phyloP scores from a whole-genome alignment of 2,888 invertebrate genomes.

The Nymphalis c-album region DNA sequence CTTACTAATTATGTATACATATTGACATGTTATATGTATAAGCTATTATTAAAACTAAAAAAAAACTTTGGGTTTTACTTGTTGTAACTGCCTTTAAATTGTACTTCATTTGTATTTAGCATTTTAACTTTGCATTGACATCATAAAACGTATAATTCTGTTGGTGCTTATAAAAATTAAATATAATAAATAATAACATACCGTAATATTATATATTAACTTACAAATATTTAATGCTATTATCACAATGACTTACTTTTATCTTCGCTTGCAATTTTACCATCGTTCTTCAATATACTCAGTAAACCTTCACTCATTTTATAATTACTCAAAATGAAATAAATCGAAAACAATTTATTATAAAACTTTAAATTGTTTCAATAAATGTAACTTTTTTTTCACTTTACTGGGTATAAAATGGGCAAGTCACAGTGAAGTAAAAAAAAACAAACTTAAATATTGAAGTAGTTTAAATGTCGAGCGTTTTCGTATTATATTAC shows the following conservation, averaged over 20 bases:
- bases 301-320: constrained; percentile 71
- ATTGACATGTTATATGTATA: no score
- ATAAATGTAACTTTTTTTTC: background rate
- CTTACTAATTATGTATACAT: no score
- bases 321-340: constrained; percentile 30
- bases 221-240: background rate
- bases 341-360: background rate
- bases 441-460: constrained; percentile 3
- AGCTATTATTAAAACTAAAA: no score
- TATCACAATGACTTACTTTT: constrained; percentile 57
- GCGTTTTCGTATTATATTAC: constrained; percentile 50
- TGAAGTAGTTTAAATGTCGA: constrained; percentile 31
- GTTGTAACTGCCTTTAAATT: no score
- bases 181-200: no score
- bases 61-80: no score
- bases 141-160: no score
- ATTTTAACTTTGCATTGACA: no score
- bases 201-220: no score
- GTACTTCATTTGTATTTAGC: no score
- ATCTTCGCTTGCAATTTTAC: constrained; percentile 47
- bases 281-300: constrained; percentile 59
- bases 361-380: constrained; percentile 16
- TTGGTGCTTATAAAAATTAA: no score
- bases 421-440: constrained; percentile 2
- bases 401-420: background rate